phyloP scores from a whole-genome alignment of 2,797 vertebrate genomes.

The Echeneis naucrates region DNA sequence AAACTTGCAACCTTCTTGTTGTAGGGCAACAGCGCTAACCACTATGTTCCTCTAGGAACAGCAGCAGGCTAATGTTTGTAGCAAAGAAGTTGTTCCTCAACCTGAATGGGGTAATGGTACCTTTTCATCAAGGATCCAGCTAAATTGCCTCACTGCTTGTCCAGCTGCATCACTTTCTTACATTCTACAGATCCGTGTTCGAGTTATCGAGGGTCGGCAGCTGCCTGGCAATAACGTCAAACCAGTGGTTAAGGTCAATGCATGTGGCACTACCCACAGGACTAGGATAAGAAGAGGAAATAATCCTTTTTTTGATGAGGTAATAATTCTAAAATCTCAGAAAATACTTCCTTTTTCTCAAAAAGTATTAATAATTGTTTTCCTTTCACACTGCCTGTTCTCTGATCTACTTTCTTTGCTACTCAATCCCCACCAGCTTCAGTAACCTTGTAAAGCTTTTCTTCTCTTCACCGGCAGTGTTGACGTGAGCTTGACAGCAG shows the following conservation, averaged over 20 bases:
- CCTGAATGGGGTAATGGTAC: not conserved
- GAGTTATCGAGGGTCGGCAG: conserved; percentile 92
- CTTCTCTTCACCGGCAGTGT: conserved; percentile 24
- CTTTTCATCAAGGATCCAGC: conserved; percentile 1
- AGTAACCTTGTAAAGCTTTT: conserved; percentile 42
- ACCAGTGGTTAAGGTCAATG: conserved; percentile 92
- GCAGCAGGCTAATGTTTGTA: not conserved
- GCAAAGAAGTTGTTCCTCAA: conserved; percentile 3
- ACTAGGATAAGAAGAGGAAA: conserved; percentile 95
- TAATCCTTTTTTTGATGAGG: conserved; percentile 96
- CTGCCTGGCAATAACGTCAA: conserved; percentile 95
- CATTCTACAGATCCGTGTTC: conserved; percentile 89
- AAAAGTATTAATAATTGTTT: not conserved
- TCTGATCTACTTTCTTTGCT: conserved; percentile 26
- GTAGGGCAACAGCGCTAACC: no score
- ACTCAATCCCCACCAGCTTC: conserved; percentile 27
- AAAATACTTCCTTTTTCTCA: not conserved
- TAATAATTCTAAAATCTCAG: conserved; percentile 49
- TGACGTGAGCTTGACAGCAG: conserved; percentile 19
- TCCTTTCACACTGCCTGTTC: conserved; percentile 20
- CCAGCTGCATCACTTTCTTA: conserved; percentile 28
- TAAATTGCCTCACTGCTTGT: conserved; percentile 7
- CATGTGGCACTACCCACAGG: conserved; percentile 92
- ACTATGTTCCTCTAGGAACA: no score
- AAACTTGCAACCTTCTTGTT: no score